Base-by-base conservation (phyloP, 2,113 vertebrate species). In the Pseudorhombus dupliciocellatus region DNA sequence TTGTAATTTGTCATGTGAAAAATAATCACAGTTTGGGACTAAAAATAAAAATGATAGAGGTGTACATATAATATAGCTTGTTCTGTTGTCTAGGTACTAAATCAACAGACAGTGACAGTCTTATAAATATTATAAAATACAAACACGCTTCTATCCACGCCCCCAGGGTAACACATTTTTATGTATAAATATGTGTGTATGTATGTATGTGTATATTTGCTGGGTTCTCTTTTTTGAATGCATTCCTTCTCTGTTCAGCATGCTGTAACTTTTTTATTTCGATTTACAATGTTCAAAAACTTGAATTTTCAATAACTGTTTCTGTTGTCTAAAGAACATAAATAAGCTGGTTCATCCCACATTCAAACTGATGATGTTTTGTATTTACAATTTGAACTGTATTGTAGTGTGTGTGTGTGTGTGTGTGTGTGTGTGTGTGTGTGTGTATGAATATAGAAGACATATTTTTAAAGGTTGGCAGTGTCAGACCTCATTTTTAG, bases 81-180 rank as follows among this genome's bases (percentile, higher is more conserved):
- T 69, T 63, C 22, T 59, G 22, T 79, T 30, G 44, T 75, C 50
- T 68, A 86, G 84, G 88, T 88, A 89, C 88, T 44, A 21, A 58
- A 68, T 55, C 20, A 68, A 65, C 25, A 4, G 52, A 31, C 10
- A 60, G 63, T 46, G 46, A 77, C 14, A 55, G 69, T 68, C 40
- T 44, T 1, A 75, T 26, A 66, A 16, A 55, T 24, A 65, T 57
- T 56, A 70, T 2, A 15, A 44, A 4, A 61, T 5, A 1, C 8
- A 66, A 61, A 57, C n/a, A 76, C 48, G 61, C 21, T 63, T 31
- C 42, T 51, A 31, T 75, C 16, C 48, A 65, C 16, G 16, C 14
- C 5, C 18, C 5, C 18, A 18, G 18, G 18, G 18, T 15, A 16
- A 46, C 11, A 4, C 12, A 14, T 60, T n/a, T n/a, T n/a, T n/a